Conservation (phyloP, 2,888 invertebrate species). For the Ramazzottius varieornatus region DNA sequence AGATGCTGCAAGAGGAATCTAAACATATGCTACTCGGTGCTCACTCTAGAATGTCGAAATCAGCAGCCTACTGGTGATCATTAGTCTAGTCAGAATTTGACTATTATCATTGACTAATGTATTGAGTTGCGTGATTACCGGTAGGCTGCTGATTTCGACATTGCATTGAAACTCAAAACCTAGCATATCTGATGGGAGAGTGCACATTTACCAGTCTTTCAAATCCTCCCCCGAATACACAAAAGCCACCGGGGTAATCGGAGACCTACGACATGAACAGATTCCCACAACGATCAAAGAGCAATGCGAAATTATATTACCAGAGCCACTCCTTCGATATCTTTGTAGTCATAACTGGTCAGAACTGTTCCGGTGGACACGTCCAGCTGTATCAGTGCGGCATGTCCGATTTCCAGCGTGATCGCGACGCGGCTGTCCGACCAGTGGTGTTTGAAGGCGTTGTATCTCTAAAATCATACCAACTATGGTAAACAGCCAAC, state of each 20-base stretch:
- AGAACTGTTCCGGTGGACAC: conserved; percentile 52
- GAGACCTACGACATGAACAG: conserved; percentile 33
- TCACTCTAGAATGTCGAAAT: no score
- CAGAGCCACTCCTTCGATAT: conserved; percentile 44
- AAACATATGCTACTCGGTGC: no score
- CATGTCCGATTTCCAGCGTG: conserved; percentile 66
- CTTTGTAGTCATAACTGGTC: conserved; percentile 53
- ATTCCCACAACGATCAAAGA: conserved; percentile 2
- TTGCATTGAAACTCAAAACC: neutral
- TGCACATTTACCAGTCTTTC: conserved; percentile 38
- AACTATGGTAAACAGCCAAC: conserved; percentile 5
- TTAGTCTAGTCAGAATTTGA: no score
- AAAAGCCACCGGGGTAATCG: conserved; percentile 74
- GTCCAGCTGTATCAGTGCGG: conserved; percentile 69
- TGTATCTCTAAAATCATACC: conserved; percentile 36
- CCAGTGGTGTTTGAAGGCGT: conserved; percentile 87
- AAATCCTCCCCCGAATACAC: conserved; percentile 66
- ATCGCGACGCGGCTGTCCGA: conserved; percentile 65
- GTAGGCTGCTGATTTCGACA: no score
- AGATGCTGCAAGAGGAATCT: conserved; percentile 38
- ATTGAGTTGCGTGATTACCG: neutral
- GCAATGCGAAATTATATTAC: conserved; percentile 12
- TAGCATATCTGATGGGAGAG: neutral
- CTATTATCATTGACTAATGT: no score
- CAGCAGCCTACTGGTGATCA: no score